Conservation (phyloP, 2,888 invertebrate genomes). For the Tipula helvola region DNA sequence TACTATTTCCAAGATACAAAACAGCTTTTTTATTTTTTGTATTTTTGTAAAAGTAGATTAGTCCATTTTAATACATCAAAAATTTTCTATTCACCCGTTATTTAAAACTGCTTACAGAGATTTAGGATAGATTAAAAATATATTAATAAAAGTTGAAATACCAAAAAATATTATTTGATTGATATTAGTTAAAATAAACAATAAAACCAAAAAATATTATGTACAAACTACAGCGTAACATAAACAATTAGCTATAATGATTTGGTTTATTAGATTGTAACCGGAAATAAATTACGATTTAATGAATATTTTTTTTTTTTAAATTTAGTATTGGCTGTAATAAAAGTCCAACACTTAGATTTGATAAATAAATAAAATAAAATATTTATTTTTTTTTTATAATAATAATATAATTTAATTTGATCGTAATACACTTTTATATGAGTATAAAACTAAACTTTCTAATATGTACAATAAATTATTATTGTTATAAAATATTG, state of each 20-base stretch:
- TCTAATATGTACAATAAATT: neutral
- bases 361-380: neutral
- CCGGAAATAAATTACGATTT: neutral
- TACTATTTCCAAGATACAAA: too few relatives aligned
- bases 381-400: neutral
- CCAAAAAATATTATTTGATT: too few relatives aligned
- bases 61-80: too few relatives aligned
- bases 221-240: neutral
- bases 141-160: too few relatives aligned
- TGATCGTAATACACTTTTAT: neutral
- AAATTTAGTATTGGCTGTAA: neutral
- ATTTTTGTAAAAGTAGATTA: too few relatives aligned
- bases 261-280: neutral
- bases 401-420: neutral
- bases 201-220: neutral
- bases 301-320: neutral
- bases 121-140: too few relatives aligned
- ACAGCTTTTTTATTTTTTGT: too few relatives aligned
- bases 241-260: neutral
- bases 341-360: neutral
- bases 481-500: neutral
- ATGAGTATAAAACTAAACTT: neutral
- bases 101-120: too few relatives aligned
- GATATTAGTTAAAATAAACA: too few relatives aligned
- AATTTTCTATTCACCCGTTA: too few relatives aligned